Evolutionary conservation across 1,140 invertebrate species (phyloP), one percentile per base, ranked within the genome.

Genomic region (Bombus difficillimus): DNA sequence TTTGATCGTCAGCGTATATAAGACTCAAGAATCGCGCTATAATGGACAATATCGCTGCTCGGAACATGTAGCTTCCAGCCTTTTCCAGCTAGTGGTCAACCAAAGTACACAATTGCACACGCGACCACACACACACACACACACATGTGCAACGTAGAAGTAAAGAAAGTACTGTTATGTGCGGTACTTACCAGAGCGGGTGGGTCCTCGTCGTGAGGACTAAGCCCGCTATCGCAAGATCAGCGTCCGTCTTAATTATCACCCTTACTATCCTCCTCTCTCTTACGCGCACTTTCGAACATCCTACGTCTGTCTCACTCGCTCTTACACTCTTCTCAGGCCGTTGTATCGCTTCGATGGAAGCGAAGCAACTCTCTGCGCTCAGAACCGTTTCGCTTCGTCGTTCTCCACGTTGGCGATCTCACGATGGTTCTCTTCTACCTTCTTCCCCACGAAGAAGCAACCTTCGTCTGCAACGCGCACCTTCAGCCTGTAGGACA

Each of bases 191-290:
- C 83, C 77, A 90, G 85, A 32, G 78, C 84, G 87, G 85, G 69
- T 81, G 81, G 82, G 83, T 90, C 79, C 86, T 85, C 86, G 83
- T 92, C 91, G 92, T 93, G 93, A 92, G 91, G 91, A 91, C 86
- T 78, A 66, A 73, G 12, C 79, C 88, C 90, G 87, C 92, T 94
- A 94, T 94, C 93, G 90, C 89, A 92, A 88, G 93, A 94, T 94
- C 93, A 93, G 91, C 93, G 93, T 94, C 91, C 91, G 92, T 94
- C 93, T 94, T 94, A 94, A 94, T 94, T 94, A 94, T 94, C 93
- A 92, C 92, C 90, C 89, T 90, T 86, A 86, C 88, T 89, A 88
- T 90, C 72, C 82, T 71, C 81, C 53, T 37, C 37, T 62, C 37
- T 82, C 64, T 59, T 22, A 8, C 15, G 28, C 57, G 28, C 37